phyloP scores from a whole-genome alignment of 2,113 vertebrate genomes.

The human region DNA sequence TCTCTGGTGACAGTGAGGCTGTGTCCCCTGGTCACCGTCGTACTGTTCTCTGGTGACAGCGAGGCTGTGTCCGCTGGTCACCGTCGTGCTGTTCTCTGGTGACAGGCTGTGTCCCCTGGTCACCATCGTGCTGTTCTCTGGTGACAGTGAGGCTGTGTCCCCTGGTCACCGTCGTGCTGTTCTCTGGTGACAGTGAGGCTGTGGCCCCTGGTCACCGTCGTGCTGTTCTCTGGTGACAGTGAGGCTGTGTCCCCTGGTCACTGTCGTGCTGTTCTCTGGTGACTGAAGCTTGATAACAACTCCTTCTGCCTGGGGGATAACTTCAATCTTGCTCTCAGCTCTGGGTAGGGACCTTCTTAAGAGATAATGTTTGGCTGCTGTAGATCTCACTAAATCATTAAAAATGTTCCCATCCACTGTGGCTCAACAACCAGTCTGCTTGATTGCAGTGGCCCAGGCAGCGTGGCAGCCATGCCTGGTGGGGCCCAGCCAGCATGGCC shows the following conservation, averaged over 20 bases:
- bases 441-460: accelerated
- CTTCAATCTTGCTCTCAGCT: constrained; percentile 61
- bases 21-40: background rate
- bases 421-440: background rate
- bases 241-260: no score
- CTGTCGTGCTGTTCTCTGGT: constrained; percentile 41
- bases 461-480: no score
- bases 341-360: background rate
- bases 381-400: background rate
- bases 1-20: background rate
- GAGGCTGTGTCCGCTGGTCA: background rate
- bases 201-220: background rate
- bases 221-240: no score
- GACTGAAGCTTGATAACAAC: constrained; percentile 60
- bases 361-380: background rate
- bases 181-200: background rate
- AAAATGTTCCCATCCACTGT: accelerated
- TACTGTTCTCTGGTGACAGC: background rate
- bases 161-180: background rate
- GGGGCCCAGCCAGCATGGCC: background rate
- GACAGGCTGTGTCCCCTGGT: background rate
- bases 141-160: background rate
- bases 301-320: constrained; percentile 46
- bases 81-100: constrained; percentile 37
- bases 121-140: constrained; percentile 27